Evolutionary conservation across 2,113 vertebrate species (phyloP).

Genomic region (Catharus minimus): DNA sequence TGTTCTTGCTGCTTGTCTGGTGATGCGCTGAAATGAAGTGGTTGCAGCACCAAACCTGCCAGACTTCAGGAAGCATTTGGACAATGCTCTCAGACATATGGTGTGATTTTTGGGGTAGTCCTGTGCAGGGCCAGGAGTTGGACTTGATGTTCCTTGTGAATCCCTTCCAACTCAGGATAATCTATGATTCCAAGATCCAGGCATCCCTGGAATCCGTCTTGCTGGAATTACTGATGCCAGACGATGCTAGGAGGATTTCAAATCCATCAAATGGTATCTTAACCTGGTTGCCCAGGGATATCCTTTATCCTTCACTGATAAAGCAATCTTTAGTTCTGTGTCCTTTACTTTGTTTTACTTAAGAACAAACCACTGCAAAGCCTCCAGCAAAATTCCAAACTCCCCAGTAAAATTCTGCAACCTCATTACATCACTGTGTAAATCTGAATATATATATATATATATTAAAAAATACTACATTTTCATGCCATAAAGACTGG

Average conservation of each 20-base stretch:
- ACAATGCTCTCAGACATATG: background rate
- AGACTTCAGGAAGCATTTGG: background rate
- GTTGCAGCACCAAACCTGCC: background rate
- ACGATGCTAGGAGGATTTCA: background rate
- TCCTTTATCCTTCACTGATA: background rate
- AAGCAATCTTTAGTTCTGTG: background rate
- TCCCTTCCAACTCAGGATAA: background rate
- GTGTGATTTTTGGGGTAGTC: background rate
- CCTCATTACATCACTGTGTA: fast-evolving
- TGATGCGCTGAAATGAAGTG: background rate
- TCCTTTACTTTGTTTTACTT: background rate
- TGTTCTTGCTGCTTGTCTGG: background rate
- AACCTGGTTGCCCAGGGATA: too few relatives aligned
- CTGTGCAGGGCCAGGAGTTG: background rate
- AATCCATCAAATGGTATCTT: background rate
- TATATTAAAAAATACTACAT: background rate
- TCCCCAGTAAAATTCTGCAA: background rate
- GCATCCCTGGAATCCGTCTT: fast-evolving
- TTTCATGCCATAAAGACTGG: background rate
- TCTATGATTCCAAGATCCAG: background rate
- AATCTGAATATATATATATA: background rate
- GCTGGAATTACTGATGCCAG: background rate
- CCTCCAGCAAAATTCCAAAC: background rate
- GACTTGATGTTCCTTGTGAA: background rate
- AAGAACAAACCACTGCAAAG: background rate